Base-by-base conservation (phyloP, 1,140 invertebrate species). In the Macrotrachela quadricornifera region DNA sequence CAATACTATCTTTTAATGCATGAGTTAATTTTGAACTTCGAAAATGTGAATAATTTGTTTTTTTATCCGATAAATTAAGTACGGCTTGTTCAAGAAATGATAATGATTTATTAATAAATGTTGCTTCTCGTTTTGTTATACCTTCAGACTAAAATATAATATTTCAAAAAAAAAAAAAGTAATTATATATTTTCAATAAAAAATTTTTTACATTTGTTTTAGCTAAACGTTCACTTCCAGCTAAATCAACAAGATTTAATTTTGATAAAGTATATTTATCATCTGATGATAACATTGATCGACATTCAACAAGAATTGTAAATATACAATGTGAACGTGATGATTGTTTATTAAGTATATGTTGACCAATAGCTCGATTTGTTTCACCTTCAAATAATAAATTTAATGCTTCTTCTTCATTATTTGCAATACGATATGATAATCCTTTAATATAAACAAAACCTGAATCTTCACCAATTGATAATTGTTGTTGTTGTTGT, bases 231-330 rank as follows among this genome's bases (percentile, higher is more conserved):
- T 71, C 69, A 41, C 67, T 69, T 12, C 69, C 69, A 46, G 69
- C 69, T 17, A 71, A 57, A 57, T 71, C 69, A 42, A 71, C 69
- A 62, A 71, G 69, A 58, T 71, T 69, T n/a, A 71, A 47, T 54
- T 70, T 71, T n/a, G 68, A 69, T 6, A 67, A 57, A n/a, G 67
- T 70, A 51, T 68, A 70, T 42, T 64, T 64, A 12, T 68, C 65
- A 61, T 66, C 63, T 1, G 68, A 68, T 56, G 44, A 40, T 9
- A 30, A 50, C 10, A 46, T 50, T 16, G 44, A 13, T 57, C 57
- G 57, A 57, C 67, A 65, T 61, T 70, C 68, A 38, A 70, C 57
- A 56, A 66, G 64, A 17, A 68, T 57, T 11, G 66, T 68, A 49
- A 68, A 70, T 17, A 70, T 67, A 57, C 66, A 68, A 56, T 70